phyloP scores from a whole-genome alignment of 2,888 invertebrate genomes.

The Drosophila tanythrix region DNA sequence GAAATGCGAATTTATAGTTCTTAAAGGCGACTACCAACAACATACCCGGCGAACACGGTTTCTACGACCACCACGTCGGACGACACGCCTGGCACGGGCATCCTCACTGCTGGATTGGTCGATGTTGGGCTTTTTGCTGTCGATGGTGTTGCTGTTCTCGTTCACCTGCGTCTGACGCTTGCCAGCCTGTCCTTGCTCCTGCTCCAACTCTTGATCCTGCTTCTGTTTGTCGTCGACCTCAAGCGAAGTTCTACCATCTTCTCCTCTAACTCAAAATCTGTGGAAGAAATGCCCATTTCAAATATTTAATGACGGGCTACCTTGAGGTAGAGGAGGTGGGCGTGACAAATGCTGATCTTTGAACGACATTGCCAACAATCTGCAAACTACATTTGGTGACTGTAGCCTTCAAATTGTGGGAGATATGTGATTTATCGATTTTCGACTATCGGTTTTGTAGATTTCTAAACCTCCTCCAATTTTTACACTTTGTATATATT shows the following conservation, averaged over 20 bases:
- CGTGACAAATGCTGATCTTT: no score
- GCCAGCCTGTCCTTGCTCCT: constrained; percentile 20
- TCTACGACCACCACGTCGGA: constrained; percentile 51
- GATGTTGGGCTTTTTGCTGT: constrained; percentile 5
- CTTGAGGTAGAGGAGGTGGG: no score
- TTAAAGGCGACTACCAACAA: no score
- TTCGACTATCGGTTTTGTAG: no score
- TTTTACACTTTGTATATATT: background rate
- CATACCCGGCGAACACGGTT: constrained; percentile 37
- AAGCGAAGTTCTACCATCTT: background rate
- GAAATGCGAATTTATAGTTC: background rate
- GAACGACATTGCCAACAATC: no score
- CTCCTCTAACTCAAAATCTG: no score
- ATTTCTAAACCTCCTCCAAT: background rate
- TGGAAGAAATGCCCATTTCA: no score
- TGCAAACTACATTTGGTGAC: no score
- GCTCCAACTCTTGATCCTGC: constrained; percentile 9
- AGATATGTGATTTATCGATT: no score
- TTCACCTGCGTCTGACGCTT: constrained; percentile 11
- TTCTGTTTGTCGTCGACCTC: constrained; percentile 20
- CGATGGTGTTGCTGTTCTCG: constrained; percentile 13
- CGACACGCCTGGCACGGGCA: constrained; percentile 63
- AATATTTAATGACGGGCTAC: no score
- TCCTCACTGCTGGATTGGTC: constrained; percentile 51
- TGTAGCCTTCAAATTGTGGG: no score